Evolutionary conservation across 2,797 vertebrate genomes (phyloP).

Genomic region (Tauraco hartlaubi): DNA sequence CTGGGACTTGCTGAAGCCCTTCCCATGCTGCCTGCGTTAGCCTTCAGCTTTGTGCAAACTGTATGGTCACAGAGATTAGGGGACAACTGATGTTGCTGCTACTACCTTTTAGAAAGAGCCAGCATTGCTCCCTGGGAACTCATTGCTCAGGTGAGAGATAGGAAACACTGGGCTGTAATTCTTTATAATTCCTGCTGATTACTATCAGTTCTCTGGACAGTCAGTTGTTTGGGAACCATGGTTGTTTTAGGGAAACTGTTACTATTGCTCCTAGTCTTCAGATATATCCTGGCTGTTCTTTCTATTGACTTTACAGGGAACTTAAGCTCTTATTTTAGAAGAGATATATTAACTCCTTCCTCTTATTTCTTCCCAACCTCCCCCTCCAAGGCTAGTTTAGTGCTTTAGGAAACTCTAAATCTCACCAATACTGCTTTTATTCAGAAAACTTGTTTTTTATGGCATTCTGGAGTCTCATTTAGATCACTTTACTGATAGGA

Average conservation of each 20-base stretch:
- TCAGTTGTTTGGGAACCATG: neutral
- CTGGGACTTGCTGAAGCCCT: neutral
- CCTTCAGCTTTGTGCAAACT: neutral
- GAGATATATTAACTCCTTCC: neutral
- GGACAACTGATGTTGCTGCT: neutral
- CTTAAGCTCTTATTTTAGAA: neutral
- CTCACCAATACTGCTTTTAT: neutral
- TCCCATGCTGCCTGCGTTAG: neutral
- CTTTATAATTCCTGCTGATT: neutral
- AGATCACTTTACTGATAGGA: neutral
- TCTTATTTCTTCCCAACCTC: neutral
- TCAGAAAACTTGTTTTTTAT: neutral
- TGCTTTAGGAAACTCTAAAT: neutral
- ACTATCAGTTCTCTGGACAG: neutral
- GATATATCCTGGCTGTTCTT: neutral
- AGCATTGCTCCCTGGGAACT: neutral
- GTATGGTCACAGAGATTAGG: neutral
- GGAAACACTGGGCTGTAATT: neutral
- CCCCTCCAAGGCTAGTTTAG: neutral
- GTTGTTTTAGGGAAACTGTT: neutral
- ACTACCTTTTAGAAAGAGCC: neutral
- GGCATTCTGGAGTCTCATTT: neutral
- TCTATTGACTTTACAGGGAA: neutral
- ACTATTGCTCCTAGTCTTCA: neutral
- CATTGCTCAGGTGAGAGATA: neutral